Conservation (phyloP, 2,888 invertebrate genomes). For the Diarsia brunnea region DNA sequence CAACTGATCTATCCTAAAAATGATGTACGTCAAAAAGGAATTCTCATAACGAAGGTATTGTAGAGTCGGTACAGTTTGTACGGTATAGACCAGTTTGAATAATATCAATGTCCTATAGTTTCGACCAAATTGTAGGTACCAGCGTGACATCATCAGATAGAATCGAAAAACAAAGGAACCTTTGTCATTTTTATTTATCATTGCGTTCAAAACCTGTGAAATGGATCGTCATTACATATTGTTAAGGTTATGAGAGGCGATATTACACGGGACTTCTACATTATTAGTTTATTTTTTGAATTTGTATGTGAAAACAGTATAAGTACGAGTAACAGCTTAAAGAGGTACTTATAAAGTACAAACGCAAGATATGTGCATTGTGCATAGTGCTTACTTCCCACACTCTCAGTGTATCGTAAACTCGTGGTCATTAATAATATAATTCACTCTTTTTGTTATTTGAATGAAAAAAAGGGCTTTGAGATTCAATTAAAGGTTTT, state of each 20-base stretch:
- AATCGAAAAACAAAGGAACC: conserved; percentile 70
- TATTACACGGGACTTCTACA: background rate
- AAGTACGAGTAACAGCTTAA: background rate
- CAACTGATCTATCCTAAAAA: background rate
- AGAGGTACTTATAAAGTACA: background rate
- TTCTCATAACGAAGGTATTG: conserved; percentile 20
- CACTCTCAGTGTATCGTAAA: background rate
- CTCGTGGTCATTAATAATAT: background rate
- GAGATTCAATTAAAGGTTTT: background rate
- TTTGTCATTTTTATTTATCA: conserved; percentile 65
- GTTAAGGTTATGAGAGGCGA: conserved; percentile 9
- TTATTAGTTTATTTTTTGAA: background rate
- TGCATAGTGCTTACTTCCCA: background rate
- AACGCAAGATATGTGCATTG: background rate
- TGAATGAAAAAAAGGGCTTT: background rate
- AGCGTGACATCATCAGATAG: conserved; percentile 67
- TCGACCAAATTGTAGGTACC: conserved; percentile 37
- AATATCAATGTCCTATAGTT: conserved; percentile 54
- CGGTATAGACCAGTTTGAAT: background rate
- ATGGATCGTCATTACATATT: conserved; percentile 24
- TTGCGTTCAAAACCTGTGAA: conserved; percentile 57
- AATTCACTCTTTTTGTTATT: background rate
- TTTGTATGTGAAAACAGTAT: background rate
- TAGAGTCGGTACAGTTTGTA: conserved; percentile 8
- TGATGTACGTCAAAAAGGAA: background rate